Evolutionary conservation across 2,888 invertebrate species (phyloP).

Genomic region (Hydraecia micacea): DNA sequence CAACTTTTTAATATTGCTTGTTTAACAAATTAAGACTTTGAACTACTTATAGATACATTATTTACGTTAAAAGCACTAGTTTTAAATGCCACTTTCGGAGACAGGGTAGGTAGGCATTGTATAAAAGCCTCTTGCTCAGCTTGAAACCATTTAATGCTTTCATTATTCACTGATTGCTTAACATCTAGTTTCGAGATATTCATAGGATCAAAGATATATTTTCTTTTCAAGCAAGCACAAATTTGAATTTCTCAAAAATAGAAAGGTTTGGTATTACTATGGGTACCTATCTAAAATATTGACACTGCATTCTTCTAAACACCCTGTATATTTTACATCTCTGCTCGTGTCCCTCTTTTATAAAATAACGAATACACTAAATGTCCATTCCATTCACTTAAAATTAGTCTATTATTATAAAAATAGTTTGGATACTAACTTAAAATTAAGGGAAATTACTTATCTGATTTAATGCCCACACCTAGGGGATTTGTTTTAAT

Average conservation of each 20-base stretch:
- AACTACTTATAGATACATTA: neutral
- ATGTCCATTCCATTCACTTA: slow-evolving; percentile 14
- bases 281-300: slow-evolving; percentile 2
- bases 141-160: neutral
- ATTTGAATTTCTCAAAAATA: slow-evolving; percentile 33
- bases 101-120: neutral
- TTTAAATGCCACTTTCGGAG: slow-evolving; percentile 16
- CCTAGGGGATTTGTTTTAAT: neutral
- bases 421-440: slow-evolving; percentile 17
- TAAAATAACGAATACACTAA: slow-evolving; percentile 15
- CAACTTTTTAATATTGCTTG: slow-evolving; percentile 27
- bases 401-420: slow-evolving; percentile 4
- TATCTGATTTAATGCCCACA: neutral
- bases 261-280: slow-evolving; percentile 1
- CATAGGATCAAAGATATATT: slow-evolving; percentile 4
- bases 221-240: neutral
- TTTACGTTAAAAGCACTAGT: slow-evolving; percentile 16
- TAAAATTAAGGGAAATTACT: neutral
- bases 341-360: slow-evolving; percentile 43
- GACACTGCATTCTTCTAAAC: slow-evolving; percentile 8
- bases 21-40: neutral
- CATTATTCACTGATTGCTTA: neutral
- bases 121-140: neutral
- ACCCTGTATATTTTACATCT: slow-evolving; percentile 16
- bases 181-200: slow-evolving; percentile 27